Conservation (phyloP, 2,797 vertebrate species). For the Poeciliopsis infans region DNA sequence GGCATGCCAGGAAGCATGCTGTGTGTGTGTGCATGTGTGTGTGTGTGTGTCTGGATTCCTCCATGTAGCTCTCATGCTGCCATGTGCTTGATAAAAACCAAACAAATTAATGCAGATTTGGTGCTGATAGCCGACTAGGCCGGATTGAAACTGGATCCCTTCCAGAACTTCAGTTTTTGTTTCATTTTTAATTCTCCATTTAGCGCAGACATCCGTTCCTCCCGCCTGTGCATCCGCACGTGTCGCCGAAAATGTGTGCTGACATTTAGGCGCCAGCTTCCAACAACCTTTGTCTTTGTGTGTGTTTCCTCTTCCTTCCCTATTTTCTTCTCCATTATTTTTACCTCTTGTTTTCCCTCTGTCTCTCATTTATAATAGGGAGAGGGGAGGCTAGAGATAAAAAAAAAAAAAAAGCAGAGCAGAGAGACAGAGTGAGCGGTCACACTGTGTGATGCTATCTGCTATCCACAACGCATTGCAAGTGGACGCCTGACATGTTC, state of each 20-base stretch:
- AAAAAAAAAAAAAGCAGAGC: constrained; percentile 66
- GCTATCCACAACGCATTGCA: constrained; percentile 87
- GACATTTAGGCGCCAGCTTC: constrained; percentile 26
- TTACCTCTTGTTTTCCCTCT: constrained; percentile 84
- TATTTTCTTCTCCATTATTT: constrained; percentile 86
- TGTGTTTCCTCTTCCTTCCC: constrained; percentile 69
- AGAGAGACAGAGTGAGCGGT: constrained; percentile 92
- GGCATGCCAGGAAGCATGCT: constrained; percentile 72
- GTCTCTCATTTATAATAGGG: constrained; percentile 94
- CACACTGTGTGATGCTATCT: constrained; percentile 92
- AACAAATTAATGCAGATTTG: constrained; percentile 65
- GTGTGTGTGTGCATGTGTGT: constrained; percentile 17
- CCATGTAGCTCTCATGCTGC: constrained; percentile 41
- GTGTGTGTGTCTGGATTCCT: background rate
- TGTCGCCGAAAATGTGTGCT: constrained; percentile 24
- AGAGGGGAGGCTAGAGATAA: constrained; percentile 86
- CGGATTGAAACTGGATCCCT: constrained; percentile 19
- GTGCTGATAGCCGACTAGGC: constrained; percentile 43
- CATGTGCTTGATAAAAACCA: constrained; percentile 65
- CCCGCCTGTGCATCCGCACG: background rate
- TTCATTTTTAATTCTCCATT: background rate
- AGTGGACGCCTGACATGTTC: constrained; percentile 92
- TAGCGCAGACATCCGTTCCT: background rate
- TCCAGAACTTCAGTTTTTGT: constrained; percentile 20
- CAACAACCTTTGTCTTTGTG: constrained; percentile 40